Conservation (phyloP, 2,797 vertebrate genomes). For the Zenarchopterus dispar region DNA sequence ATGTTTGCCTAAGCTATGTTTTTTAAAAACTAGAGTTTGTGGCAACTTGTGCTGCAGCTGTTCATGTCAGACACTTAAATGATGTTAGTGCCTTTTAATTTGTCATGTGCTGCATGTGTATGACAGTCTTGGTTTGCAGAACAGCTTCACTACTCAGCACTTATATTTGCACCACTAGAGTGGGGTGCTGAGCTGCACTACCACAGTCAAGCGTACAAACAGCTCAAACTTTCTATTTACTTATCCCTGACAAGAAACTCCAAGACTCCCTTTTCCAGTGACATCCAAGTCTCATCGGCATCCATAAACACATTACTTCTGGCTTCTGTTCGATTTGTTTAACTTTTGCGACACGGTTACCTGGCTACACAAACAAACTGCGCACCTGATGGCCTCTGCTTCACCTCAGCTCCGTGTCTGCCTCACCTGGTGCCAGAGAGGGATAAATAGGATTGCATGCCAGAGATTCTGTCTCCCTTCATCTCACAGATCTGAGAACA, state of each 20-base stretch:
- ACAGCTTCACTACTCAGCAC: neutral
- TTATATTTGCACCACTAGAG: slow-evolving; percentile 64
- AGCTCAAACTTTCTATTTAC: slow-evolving; percentile 11
- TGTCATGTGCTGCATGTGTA: neutral
- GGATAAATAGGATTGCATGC: slow-evolving; percentile 11
- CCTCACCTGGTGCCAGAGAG: slow-evolving; percentile 60
- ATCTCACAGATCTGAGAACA: slow-evolving; percentile 12
- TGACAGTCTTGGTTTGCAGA: neutral
- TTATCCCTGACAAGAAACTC: slow-evolving; percentile 14
- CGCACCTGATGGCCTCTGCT: slow-evolving; percentile 64
- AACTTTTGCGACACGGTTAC: slow-evolving; percentile 49
- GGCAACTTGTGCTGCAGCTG: too few relatives aligned
- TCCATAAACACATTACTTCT: slow-evolving; percentile 54
- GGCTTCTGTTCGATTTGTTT: slow-evolving; percentile 50
- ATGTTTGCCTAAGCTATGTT: too few relatives aligned
- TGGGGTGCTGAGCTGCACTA: slow-evolving; percentile 57
- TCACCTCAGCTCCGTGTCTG: slow-evolving; percentile 47
- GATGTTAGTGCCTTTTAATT: too few relatives aligned
- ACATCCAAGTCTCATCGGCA: slow-evolving; percentile 54
- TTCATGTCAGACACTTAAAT: too few relatives aligned
- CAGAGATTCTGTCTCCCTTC: slow-evolving; percentile 58
- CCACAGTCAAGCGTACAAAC: neutral
- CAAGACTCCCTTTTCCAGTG: slow-evolving; percentile 35
- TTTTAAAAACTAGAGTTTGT: too few relatives aligned
- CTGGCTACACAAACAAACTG: slow-evolving; percentile 67